Evolutionary conservation across 2,888 invertebrate species (phyloP), one percentile per base, ranked within the genome.

Genomic region (Rotaria sp.): DNA sequence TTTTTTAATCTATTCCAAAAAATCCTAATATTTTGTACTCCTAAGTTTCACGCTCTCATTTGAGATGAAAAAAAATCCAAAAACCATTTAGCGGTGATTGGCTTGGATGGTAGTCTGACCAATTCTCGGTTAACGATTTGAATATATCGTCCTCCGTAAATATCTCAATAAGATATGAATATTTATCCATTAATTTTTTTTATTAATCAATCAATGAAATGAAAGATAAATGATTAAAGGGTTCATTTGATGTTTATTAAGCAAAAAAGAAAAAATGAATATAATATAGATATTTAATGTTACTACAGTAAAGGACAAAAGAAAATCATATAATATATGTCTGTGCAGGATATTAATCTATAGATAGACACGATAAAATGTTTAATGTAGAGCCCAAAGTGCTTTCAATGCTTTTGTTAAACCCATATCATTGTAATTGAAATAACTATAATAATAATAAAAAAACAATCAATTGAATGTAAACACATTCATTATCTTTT

Each of bases 351-450:
- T 38, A 1, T 35, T 15, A 67, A 67, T 67, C 67, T 67, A 67
- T 35, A 67, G 67, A 67, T 67, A 67, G 7, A 30, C 15, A 67
- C 21, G 21, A 38, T 30, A 67, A 67, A 67, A 45, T 80, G 13
- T 80, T 80, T 35, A 80, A 80, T 80, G 80, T 8, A 86, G 38
- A 11, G 85, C 50, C 86, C 86, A 86, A 35, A 86, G 48, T 85
- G 74, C 75, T 86, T 86, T 86, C 13, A 86, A 50, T 84, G 86
- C 86, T 38, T 85, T 86, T 75, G 86, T 67, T 80, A 86, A 57
- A n/a, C 86, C 86, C 41, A 86, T 52, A 75, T 86, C 86, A 26
- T n/a, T 84, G 35, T 86, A 85, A 24, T 85, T 85, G 21, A 85
- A 86, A 59, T 86, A 86, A 21, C 85, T 67, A 35, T n/a, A 30